A percentile compares a stretch with the other conserved stretches of the same genome.
These are phyloP conservation scores for Epinephelus coioides DNA, from an alignment of 2,797 vertebrate species.

Conservation along the genomic window DNA sequence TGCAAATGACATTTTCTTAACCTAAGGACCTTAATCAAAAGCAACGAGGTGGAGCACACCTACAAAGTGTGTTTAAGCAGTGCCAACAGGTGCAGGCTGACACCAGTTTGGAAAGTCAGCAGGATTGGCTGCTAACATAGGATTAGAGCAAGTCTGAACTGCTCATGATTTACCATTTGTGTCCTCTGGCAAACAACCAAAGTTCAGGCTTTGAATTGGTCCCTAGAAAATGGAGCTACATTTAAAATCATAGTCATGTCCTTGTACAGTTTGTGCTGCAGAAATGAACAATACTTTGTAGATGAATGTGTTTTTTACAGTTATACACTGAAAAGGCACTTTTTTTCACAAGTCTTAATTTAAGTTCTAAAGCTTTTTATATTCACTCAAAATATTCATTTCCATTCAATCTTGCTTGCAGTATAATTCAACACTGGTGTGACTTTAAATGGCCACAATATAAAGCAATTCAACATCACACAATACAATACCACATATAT, in stretches of 20 bases:
- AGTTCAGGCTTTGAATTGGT: slow-evolving; percentile 6
- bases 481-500: too few species aligned
- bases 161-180: slow-evolving; percentile 38
- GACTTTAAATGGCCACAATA: too few species aligned
- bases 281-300: background rate
- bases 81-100: slow-evolving; percentile 72
- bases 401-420: too few species aligned
- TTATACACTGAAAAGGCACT: too few species aligned
- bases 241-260: background rate
- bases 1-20: slow-evolving; percentile 92
- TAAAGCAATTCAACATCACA: too few species aligned
- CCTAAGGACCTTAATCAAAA: slow-evolving; percentile 91
- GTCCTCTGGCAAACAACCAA: slow-evolving; percentile 36
- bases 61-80: slow-evolving; percentile 55
- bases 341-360: too few species aligned
- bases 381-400: too few species aligned
- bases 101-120: slow-evolving; percentile 78
- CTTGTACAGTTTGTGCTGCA: background rate
- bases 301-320: background rate
- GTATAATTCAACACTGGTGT: too few species aligned
- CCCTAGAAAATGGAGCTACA: background rate
- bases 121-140: slow-evolving; percentile 38
- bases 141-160: slow-evolving; percentile 22
- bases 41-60: slow-evolving; percentile 79
- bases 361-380: too few species aligned